Evolutionary conservation across 2,113 vertebrate genomes (phyloP), one percentile per base, ranked within the genome.

Genomic region (Microcebus griseorufus): DNA sequence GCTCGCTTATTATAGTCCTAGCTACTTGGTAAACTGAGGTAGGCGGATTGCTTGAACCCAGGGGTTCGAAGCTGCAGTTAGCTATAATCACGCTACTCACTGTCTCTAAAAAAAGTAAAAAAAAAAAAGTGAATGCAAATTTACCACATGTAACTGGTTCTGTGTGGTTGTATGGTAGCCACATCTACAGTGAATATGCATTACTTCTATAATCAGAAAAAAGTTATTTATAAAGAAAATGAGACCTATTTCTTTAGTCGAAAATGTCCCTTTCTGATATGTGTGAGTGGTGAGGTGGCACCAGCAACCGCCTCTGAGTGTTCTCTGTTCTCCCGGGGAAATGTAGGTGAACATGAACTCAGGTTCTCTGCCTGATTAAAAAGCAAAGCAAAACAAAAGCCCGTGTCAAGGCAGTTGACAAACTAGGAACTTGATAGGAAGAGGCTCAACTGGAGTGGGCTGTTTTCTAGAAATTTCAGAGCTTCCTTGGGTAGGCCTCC

Each of bases 271-370:
- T 17, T 70, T n/a, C 1, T 60, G 51, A 23, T 37, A 8, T 9
- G 20, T 0, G 3, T 0, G 1, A 13, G 39, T 29, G 58, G 27
- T 45, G 32, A 58, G 37, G 23, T 55, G 25, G 58, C 48, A 0
- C 29, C 45, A n/a, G 45, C 34, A 60, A 25, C 17, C 69, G 20
- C 58, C 9, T 53, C 67, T 14, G 39, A 17, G 27, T 34, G 20
- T 42, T 16, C 0, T 0, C 32, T 29, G 2, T 37, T 17, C 1
- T 73, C 34, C 39, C 10, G 16, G 42, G 65, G 51, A 88, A 18
- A 6, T 37, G 80, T 48, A 16, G 51, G 22, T 10, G 76, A 82
- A 5, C 34, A 82, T 8, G 80, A 65, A 69, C 9, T 53, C 27
- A 7, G 37, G 37, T 39, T 39, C 32, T 78, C 67, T 82, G 25